Base-by-base conservation (phyloP, 1,140 invertebrate species). In the Orchestia grillus region DNA sequence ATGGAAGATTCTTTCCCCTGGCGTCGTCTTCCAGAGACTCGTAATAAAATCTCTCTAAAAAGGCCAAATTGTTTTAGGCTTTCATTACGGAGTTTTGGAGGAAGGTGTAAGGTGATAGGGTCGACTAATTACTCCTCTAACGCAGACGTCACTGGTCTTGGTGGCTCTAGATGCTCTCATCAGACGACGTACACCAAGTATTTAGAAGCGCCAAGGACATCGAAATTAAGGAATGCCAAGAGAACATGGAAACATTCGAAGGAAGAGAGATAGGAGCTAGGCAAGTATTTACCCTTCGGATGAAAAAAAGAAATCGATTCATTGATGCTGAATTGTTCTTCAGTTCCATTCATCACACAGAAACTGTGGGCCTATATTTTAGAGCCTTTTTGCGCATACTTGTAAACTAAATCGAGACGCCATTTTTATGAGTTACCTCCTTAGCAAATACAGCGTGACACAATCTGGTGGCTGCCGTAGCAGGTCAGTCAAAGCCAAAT, bases 1-100 rank as follows among this genome's bases (percentile, higher is more conserved):
- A 94, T 94, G 47, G 92, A n/a, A 94, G 92, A 94, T 94, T 94
- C 92, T 94, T 94, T 94, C 92, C 92, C 40, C 44, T 47, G 92
- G 92, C 92, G 47, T 94, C 92, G 44, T 42, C 44, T 94, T 94
- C 92, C 44, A 94, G 92, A 94, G 43, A 45, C 44, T 47, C 41
- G 92, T 94, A 94, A 94, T 94, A 94, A 94, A 94, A 94, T 94
- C 40, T 19, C 92, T 16, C 44, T 44, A 94, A 94, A 94, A 94
- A 94, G 36, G 92, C 44, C 44, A 94, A 94, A 94, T 94, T 94
- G 92, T 94, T 94, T 94, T 94, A 94, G 92, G 92, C 41, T 94
- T 94, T 94, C 92, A 94, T 94, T 94, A 94, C 19, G 41, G 92
- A 94, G 92, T 94, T 94, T 94, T 45, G 44, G 44, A 94, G 44